Percentiles rank a stretch among this genome's conserved stretches.
phyloP scores from a whole-genome alignment of 1,140 invertebrate species.

The Lasioglossum albipes region DNA sequence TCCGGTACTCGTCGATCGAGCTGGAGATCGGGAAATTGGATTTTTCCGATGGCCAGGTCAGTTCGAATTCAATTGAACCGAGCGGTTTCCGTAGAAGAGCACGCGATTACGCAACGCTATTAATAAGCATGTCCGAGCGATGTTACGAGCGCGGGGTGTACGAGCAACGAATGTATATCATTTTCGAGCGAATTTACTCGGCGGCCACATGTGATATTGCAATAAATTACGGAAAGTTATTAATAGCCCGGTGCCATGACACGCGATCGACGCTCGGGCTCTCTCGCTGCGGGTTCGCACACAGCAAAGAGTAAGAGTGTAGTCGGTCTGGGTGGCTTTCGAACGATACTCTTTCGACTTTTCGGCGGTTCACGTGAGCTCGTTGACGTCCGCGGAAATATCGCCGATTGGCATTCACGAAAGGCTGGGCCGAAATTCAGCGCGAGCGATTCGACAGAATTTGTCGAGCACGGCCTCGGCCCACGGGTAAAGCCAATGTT shows the following conservation, averaged over 20 bases:
- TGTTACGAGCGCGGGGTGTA: constrained; percentile 3
- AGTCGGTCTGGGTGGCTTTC: neutral
- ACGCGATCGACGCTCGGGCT: constrained; percentile 17
- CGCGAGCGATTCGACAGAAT: neutral
- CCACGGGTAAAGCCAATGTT: neutral
- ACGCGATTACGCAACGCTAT: constrained; percentile 8
- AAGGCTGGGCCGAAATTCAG: no score
- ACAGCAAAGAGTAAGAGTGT: constrained; percentile 3
- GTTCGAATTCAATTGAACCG: neutral
- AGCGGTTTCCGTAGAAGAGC: neutral
- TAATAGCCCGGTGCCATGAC: constrained; percentile 49
- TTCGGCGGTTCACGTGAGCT: neutral
- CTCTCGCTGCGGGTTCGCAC: neutral
- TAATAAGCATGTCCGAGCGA: neutral
- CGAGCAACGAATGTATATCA: constrained; percentile 14
- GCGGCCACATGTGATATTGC: constrained; percentile 44
- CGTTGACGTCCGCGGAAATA: neutral
- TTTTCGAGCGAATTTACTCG: constrained; percentile 35
- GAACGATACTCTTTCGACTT: neutral
- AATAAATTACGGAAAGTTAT: constrained; percentile 51
- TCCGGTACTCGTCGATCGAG: no score
- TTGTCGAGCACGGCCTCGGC: neutral
- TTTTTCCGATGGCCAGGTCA: neutral
- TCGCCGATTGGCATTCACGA: neutral
- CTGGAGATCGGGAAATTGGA: no score